These are phyloP conservation scores for Metellina segmentata DNA, from an alignment of 2,888 invertebrate species.

Conservation along the genomic window DNA sequence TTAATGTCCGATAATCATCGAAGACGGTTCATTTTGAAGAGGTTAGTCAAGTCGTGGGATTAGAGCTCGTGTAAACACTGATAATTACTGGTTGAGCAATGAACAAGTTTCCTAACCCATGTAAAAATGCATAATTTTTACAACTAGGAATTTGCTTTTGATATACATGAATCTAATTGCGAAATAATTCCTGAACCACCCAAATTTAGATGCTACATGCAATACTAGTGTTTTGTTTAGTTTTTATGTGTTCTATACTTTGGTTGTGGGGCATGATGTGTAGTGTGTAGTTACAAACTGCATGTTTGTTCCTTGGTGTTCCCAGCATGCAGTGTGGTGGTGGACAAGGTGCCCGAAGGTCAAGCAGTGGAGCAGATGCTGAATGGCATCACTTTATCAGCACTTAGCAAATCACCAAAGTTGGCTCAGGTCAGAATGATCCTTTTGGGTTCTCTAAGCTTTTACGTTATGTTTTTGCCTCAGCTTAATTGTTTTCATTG, in stretches of 20 bases:
- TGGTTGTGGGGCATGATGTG: conserved; percentile 41
- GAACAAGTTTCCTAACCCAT: too few species aligned
- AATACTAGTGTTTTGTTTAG: background rate
- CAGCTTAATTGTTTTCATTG: background rate
- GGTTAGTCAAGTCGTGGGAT: too few species aligned
- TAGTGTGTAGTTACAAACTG: conserved; percentile 37
- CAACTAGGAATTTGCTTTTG: too few species aligned
- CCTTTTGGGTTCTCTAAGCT: conserved; percentile 17
- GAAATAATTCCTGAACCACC: too few species aligned
- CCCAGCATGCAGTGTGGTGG: conserved; percentile 70
- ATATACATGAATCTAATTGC: too few species aligned
- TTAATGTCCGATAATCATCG: too few species aligned
- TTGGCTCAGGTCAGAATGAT: conserved; percentile 34
- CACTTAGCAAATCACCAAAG: conserved; percentile 40
- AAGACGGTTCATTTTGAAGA: too few species aligned
- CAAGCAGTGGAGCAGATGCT: conserved; percentile 38
- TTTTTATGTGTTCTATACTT: conserved; percentile 6
- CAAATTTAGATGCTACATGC: conserved; percentile 1
- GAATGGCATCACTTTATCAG: conserved; percentile 41
- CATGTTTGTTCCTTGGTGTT: conserved; percentile 62
- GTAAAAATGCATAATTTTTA: too few species aligned
- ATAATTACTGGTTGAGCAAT: too few species aligned
- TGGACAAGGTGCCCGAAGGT: conserved; percentile 33
- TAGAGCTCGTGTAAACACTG: too few species aligned
- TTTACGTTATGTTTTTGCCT: background rate